A percentile compares a stretch with the other conserved stretches of the same genome.
These are phyloP conservation scores for Speoplatyrhinus poulsoni DNA, from an alignment of 2,113 vertebrate species.

Conservation along the genomic window DNA sequence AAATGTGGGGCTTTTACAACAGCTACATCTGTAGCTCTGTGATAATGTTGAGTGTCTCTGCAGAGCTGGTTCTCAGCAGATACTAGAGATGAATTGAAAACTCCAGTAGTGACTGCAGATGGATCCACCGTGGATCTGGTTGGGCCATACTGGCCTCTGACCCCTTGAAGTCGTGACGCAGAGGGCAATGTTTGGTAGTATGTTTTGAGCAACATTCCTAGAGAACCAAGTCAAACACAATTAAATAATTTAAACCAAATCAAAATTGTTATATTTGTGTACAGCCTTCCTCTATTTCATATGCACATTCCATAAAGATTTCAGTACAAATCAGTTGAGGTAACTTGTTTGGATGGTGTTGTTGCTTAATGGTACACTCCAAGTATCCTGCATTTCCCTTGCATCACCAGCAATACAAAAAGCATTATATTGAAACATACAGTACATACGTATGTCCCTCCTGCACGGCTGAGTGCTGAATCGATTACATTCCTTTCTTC, in stretches of 20 bases:
- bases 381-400: no score
- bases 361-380: neutral
- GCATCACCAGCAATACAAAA: no score
- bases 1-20: slow-evolving; percentile 20
- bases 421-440: no score
- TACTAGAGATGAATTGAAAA: slow-evolving; percentile 53
- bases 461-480: no score
- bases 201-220: slow-evolving; percentile 43
- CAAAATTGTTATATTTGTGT: neutral
- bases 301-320: slow-evolving; percentile 13
- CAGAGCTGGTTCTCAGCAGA: slow-evolving; percentile 93
- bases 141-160: slow-evolving; percentile 85
- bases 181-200: slow-evolving; percentile 59
- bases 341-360: neutral
- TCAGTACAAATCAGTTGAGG: neutral
- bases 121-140: slow-evolving; percentile 80
- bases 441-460: no score
- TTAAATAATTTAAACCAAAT: no score
- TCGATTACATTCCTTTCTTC: no score
- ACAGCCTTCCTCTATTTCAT: neutral
- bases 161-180: slow-evolving; percentile 64
- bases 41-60: slow-evolving; percentile 54
- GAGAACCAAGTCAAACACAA: slow-evolving; percentile 39
- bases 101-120: slow-evolving; percentile 84
- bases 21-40: slow-evolving; percentile 49